Evolutionary conservation across 2,113 vertebrate species (phyloP), one percentile per base, ranked within the genome.

Genomic region (Rhynchomys soricoides): DNA sequence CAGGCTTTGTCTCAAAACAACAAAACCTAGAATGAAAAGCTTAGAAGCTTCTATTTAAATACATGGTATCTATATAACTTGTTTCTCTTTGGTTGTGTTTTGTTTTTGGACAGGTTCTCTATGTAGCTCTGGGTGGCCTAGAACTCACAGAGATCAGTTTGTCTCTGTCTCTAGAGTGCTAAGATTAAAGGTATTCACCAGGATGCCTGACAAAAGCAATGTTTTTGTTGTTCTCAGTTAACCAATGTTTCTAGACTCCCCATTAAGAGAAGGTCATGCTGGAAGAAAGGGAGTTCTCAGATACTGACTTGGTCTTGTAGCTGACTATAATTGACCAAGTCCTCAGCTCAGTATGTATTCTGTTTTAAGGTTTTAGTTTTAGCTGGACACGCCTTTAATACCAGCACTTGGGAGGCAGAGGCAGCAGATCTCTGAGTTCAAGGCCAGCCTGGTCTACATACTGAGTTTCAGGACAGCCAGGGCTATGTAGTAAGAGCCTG

Each of bases 1-100:
- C 24, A 50, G 83, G 5, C 31, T 64, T 64, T 85, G 40, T 48
- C 83, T 50, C 17, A 24, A 86, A 86, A 37, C 8, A 52, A 55
- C 7, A 26, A 45, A 52, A 8, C 66, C 66, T 12, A 26, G 22
- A 34, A 71, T 37, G 59, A 95, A 95, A 55, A 50, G 94, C 43
- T 29, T 66, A 90, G 83, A 90, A 52, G 19, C 7, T 94, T 93
- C n/a, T 91, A 37, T 96, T 83, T 96, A 93, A 5, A n/a, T 19
- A 86, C 16, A 82, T 40, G 7, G 15, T 90, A 93, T 93, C 89
- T 92, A 62, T 19, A 81, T 37, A 95, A 92, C 64, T 34, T 81
- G 55, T 85, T 64, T 64, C 40, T 64, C 4, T 85, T 43, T 66
- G 19, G 40, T 57, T 37, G 2, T 34, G 9, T 21, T 81, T 55